Evolutionary conservation across 2,113 vertebrate species (phyloP), one percentile per base, ranked within the genome.

Genomic region (Grantiella picta): DNA sequence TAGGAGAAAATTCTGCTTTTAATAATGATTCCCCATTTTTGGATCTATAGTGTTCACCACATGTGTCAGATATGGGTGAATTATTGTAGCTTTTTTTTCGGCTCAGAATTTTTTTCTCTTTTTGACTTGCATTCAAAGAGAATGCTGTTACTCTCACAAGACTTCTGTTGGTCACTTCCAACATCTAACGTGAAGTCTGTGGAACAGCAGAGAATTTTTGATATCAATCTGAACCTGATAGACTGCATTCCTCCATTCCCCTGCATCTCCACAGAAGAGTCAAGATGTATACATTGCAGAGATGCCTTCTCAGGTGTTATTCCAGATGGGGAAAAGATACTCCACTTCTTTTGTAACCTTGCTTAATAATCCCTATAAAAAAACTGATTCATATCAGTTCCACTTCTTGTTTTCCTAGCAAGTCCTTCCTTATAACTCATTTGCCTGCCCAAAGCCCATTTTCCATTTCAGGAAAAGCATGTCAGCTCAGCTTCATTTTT

Each of bases 21-120:
- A 53, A 29, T 69, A 36, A 47, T 29, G 20, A 47, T 59, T 77
- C 61, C 13, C 20, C 9, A 4, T 71, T 82, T 92, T n/a, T 82
- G 21, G 27, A 71, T 73, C 22, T 49, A 1, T 44, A 1, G 0
- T 57, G 9, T 36, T 92, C 15, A 38, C 19, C 1, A 0, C 13
- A 5, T 33, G 8, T 2, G 0, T 81, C 64, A 73, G 35, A 9
- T 78, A 33, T 8, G 29, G 22, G 5, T 90, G 25, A 20, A 9
- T 72, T 76, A 16, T 16, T 22, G 3, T 40, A n/a, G 19, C 38
- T 71, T 35, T 3, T 76, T 28, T 61, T 92, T 80, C 2, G 2
- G 53, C 29, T 69, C 38, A 69, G 54, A 76, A 40, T 76, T 81
- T 29, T 33, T 59, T 56, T 91, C 47, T 72, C 19, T 84, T 36